Base-by-base conservation (phyloP, 2,113 vertebrate genomes). In the Phalacrocorax pelagicus region DNA sequence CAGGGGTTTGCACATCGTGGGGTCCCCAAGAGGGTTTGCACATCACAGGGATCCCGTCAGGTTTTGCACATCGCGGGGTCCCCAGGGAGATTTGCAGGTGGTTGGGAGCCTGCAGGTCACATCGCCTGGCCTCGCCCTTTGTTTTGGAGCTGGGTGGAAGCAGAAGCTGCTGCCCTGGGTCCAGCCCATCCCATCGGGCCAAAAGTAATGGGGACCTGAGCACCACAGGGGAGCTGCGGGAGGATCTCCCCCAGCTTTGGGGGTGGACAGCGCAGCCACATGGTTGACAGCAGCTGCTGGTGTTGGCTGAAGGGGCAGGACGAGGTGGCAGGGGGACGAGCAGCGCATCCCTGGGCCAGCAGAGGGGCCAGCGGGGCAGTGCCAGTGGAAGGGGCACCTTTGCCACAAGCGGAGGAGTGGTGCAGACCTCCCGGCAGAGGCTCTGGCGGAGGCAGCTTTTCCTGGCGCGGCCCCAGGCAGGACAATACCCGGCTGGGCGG, bases 21-120 rank as follows among this genome's bases (percentile, higher is more conserved):
- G 54, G n/a, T 46, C 42, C 20, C 58, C 16, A 5, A 20, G 24
- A 19, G 6, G 10, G 8, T 47, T 57, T 29, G 22, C 36, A 24
- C 21, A 27, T 58, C 1, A 3, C 2, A 5, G 30, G 20, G 4
- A 66, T 16, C 42, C 22, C 3, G 2, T 7, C 8, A 10, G 8
- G n/a, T 24, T 75, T 78, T 83, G 77, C 32, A 14, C 9, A 12
- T 78, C 15, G 2, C 5, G 6, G 10, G 17, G 22, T 55, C 40
- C 32, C 23, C 12, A 6, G 54, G 8, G 12, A 9, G 8, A 4
- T 40, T 30, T 47, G 58, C 42, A 21, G 0, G 0, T 49, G 34
- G 12, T 4, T 67, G 49, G 29, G 86, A 79, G 38, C n/a, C 70
- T 9, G 22, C 34, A 54, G 40, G 67, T 74, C 74, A 47, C 57